Evolutionary conservation across 2,113 vertebrate species (phyloP).

Genomic region (Ciconia boyciana): DNA sequence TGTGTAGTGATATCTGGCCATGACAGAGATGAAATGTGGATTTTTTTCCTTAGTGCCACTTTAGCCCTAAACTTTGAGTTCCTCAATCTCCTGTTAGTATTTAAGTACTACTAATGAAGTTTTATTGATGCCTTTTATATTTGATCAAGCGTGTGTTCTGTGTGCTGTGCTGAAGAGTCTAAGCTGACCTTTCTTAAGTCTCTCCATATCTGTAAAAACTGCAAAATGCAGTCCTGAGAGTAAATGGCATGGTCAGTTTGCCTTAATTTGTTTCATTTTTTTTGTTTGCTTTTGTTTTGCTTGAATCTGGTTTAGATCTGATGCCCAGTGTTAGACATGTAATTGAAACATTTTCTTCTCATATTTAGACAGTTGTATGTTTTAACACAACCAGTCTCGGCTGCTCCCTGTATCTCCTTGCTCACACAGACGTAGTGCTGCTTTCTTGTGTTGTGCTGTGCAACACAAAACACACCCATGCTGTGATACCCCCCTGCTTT

Average conservation of each 20-base stretch:
- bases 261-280: background rate
- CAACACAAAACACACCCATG: background rate
- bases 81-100: background rate
- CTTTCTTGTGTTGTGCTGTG: accelerated
- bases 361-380: accelerated
- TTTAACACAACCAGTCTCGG: background rate
- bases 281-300: background rate
- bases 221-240: background rate
- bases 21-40: background rate
- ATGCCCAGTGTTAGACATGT: background rate
- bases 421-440: background rate
- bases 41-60: background rate
- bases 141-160: background rate
- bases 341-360: background rate
- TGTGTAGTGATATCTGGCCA: background rate
- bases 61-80: background rate
- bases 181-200: background rate
- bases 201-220: background rate
- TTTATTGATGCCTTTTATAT: background rate
- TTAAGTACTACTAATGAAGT: background rate
- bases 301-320: background rate
- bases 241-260: background rate
- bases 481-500: background rate
- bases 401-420: background rate
- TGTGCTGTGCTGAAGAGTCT: background rate